Evolutionary conservation across 2,113 vertebrate species (phyloP), one percentile per base, ranked within the genome.

Genomic region (Eidolon helvum): DNA sequence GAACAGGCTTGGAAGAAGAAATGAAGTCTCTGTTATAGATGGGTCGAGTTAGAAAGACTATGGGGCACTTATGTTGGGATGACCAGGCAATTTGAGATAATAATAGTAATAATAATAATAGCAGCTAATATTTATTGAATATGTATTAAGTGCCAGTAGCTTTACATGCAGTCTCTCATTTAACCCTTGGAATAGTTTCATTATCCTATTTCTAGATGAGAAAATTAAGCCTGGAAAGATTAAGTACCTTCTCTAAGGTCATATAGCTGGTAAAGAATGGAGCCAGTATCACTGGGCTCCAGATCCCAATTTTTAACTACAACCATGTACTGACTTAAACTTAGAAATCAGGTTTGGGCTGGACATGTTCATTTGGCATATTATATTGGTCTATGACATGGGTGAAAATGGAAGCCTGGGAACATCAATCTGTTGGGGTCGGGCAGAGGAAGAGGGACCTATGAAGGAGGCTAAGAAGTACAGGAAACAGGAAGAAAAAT

Each of bases 91-190:
- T 86, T 75, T 82, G 66, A 90, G 92, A 90, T 71, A 77, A 57
- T 19, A 82, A 55, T 22, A 72, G 66, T 40, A 90, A 40, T 61
- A 33, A 9, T 61, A 33, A 14, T 33, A 43, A 43, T 40, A 66
- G 3, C 4, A 43, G 7, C 18, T 50, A 71, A 30, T 77, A 91
- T 50, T 93, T 87, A 59, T 28, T 77, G 59, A 75, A 28, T 74
- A 92, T 68, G 12, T 77, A 71, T 68, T 69, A 87, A 90, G 40
- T 30, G 5, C 43, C 14, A 71, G 30, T 72, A 77, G 22, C 35
- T 89, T 93, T 91, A 86, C 77, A 26, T n/a, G 22, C 40, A 38
- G 48, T 90, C 10, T 84, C 50, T 90, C 61, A 95, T 88, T 59
- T 83, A 75, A 65, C 24, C 22, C 21, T 82, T 91, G 21, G 21